phyloP scores from a whole-genome alignment of 2,113 vertebrate species.

The Trichomycterus rosablanca region DNA sequence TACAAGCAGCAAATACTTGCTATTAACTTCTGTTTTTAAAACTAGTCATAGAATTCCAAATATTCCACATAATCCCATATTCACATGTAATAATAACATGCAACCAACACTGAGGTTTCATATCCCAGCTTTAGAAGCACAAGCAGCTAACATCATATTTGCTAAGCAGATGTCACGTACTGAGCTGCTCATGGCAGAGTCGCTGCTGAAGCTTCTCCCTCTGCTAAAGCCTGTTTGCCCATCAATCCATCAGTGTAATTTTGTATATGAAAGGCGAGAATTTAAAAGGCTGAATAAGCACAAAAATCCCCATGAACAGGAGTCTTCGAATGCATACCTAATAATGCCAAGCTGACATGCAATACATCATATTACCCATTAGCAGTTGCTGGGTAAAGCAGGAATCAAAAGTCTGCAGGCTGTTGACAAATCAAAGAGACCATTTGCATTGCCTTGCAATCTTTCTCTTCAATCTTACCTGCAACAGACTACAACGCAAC shows the following conservation, averaged over 20 bases:
- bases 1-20: too few relatives aligned
- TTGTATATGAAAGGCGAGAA: conserved; percentile 85
- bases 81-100: not conserved
- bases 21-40: not conserved
- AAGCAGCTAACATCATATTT: conserved; percentile 34
- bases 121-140: conserved; percentile 5
- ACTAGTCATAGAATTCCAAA: too few relatives aligned
- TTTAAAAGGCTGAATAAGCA: conserved; percentile 96
- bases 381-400: conserved; percentile 70
- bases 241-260: conserved; percentile 84
- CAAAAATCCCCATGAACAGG: conserved; percentile 62
- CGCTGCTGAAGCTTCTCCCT: conserved; percentile 61
- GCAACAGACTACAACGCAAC: conserved; percentile 31
- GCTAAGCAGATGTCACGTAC: conserved; percentile 43
- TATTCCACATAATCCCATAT: not conserved
- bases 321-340: conserved; percentile 70
- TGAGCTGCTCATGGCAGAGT: conserved; percentile 54
- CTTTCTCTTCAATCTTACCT: conserved; percentile 48
- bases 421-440: conserved; percentile 57
- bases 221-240: conserved; percentile 74
- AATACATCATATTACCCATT: conserved; percentile 86
- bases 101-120: not conserved
- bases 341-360: conserved; percentile 80
- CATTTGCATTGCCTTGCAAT: conserved; percentile 56
- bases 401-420: conserved; percentile 51